phyloP scores from a whole-genome alignment of 2,888 invertebrate genomes.

The Selenia dentaria region DNA sequence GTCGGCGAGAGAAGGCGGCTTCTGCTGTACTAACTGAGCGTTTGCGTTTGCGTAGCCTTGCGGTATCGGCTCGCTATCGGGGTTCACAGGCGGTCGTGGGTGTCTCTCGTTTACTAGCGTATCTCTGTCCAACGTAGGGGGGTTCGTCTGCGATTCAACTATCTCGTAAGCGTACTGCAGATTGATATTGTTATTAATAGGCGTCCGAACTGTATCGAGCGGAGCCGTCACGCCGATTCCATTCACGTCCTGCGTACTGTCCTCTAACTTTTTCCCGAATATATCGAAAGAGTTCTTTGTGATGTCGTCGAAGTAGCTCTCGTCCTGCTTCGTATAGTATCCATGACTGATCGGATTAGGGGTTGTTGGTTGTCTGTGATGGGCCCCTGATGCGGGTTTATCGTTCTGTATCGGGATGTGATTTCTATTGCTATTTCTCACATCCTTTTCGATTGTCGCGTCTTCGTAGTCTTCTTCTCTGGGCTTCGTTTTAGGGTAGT shows the following conservation, averaged over 20 bases:
- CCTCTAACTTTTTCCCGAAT: constrained; percentile 88
- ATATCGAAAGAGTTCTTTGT: constrained; percentile 90
- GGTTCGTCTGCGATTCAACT: constrained; percentile 62
- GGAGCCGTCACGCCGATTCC: constrained; percentile 77
- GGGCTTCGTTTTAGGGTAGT: constrained; percentile 76
- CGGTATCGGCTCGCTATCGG: constrained; percentile 85
- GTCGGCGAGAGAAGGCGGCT: constrained; percentile 80
- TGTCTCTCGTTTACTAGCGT: constrained; percentile 89
- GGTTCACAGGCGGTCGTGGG: constrained; percentile 88
- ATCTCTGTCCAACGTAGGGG: constrained; percentile 86
- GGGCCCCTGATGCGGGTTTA: constrained; percentile 54
- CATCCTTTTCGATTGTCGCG: constrained; percentile 52
- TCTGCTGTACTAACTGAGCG: constrained; percentile 60
- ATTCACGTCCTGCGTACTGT: constrained; percentile 73
- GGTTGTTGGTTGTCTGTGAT: constrained; percentile 75
- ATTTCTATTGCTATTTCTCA: constrained; percentile 60
- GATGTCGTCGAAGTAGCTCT: constrained; percentile 88
- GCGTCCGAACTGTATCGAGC: constrained; percentile 72
- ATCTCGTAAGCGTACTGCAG: constrained; percentile 81
- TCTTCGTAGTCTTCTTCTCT: constrained; percentile 78
- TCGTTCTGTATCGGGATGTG: constrained; percentile 64
- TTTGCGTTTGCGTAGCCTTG: constrained; percentile 47
- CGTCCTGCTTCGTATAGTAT: constrained; percentile 88
- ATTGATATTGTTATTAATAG: constrained; percentile 81
- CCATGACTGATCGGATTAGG: constrained; percentile 84